A percentile compares a stretch with the other conserved stretches of the same genome.
Conservation (phyloP, 2,888 invertebrate genomes). For the Subacronicta megacephala region DNA sequence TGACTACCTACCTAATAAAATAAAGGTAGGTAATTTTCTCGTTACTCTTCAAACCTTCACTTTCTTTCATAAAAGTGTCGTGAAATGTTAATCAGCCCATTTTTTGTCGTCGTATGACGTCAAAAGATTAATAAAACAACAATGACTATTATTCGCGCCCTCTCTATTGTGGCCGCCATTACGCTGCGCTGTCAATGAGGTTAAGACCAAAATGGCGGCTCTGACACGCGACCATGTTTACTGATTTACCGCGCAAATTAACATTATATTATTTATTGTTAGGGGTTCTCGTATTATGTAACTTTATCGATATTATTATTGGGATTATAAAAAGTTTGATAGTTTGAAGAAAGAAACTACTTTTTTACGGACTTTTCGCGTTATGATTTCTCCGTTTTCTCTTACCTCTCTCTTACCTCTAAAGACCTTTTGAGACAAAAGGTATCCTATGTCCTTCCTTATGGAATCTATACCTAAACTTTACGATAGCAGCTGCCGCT, state of each 20-base stretch:
- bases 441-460: no score
- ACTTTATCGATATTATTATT: constrained; percentile 3
- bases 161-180: constrained; percentile 66
- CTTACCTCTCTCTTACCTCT: no score
- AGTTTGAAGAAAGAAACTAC: no score
- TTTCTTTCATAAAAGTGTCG: constrained; percentile 43
- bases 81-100: constrained; percentile 43
- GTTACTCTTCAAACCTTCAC: constrained; percentile 10
- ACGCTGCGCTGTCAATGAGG: constrained; percentile 66
- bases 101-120: constrained; percentile 54
- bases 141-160: constrained; percentile 66
- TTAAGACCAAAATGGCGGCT: constrained; percentile 78
- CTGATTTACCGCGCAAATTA: constrained; percentile 68
- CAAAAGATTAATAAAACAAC: constrained; percentile 54
- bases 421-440: no score
- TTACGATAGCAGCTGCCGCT: no score
- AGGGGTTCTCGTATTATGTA: constrained; percentile 37
- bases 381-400: no score
- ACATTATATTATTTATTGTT: constrained; percentile 56
- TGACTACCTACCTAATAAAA: no score
- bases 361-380: no score
- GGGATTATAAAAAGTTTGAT: no score
- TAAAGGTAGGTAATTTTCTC: background rate
- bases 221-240: constrained; percentile 72
- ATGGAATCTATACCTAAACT: no score